Evolutionary conservation across 2,888 invertebrate species (phyloP), one percentile per base, ranked within the genome.

Genomic region (Ecliptopera silaceata): DNA sequence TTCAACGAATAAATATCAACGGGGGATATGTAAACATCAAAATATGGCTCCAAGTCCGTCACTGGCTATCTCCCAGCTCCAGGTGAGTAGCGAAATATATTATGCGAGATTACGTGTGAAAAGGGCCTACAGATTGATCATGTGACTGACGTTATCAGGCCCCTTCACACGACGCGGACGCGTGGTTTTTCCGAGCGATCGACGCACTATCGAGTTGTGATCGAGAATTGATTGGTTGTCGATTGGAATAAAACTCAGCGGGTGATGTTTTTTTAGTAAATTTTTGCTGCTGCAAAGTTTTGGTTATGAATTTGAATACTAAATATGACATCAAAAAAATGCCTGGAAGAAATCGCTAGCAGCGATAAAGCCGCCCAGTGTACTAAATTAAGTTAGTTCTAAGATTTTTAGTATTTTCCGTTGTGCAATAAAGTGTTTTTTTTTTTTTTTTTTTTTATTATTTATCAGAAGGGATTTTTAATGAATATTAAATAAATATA

Each of bases 61-160:
- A 42, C 56, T 17, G 48, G 65, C 65, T 61, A 57, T 50, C 60
- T 64, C 63, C 57, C 66, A 49, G 66, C 61, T 65, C 65, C 69
- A 72, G 71, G 70, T 73, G 72, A 71, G 72, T 70, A 67, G 70
- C 72, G 77, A 77, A 76, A 84, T 82, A 84, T 84, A 80, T 80
- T 74, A 79, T 77, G 70, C 66, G 71, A 82, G 86, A 86, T 85
- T 76, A 82, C 72, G 68, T 48, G 69, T 78, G 84, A 83, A 75
- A 74, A 81, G 83, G 85, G 83, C 71, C 71, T 64, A 57, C 66
- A 82, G 84, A 70, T 70, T 70, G 69, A 70, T 70, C 70, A 66
- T 68, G 65, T 45, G 61, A 56, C 31, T 60, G 68, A 69, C 68
- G 64, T 68, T 65, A 70, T 70, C 68, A 48, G 44, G 36, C 12